These are phyloP conservation scores for Lasioglossum zephyrum DNA, from an alignment of 2,888 invertebrate genomes.

Conservation along the genomic window DNA sequence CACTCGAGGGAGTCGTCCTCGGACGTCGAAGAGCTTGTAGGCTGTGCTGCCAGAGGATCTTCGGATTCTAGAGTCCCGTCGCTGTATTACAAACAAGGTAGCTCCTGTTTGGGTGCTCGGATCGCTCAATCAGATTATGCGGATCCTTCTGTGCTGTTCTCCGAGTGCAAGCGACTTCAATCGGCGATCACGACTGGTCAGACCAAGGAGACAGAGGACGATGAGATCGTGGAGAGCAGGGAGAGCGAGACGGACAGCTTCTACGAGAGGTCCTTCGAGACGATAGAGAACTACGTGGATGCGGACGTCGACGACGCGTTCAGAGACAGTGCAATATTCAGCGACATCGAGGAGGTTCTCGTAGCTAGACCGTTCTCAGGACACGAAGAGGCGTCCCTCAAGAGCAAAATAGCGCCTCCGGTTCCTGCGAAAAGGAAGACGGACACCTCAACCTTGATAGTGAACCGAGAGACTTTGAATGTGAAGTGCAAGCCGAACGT, in stretches of 20 bases:
- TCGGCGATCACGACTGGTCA: constrained; percentile 4
- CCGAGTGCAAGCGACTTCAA: constrained; percentile 75
- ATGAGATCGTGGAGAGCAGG: constrained; percentile 49
- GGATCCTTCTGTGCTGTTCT: constrained; percentile 90
- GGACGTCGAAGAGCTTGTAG: constrained; percentile 77
- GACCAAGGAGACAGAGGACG: constrained; percentile 24
- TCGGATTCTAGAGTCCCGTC: constrained; percentile 69
- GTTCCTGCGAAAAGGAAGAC: constrained; percentile 74
- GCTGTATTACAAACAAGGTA: constrained; percentile 89
- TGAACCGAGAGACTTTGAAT: constrained; percentile 6
- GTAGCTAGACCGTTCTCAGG: constrained; percentile 50
- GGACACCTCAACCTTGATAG: constrained; percentile 26
- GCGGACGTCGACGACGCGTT: constrained; percentile 89
- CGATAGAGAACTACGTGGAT: constrained; percentile 89
- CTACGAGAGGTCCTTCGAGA: constrained; percentile 91
- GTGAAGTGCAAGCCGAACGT: constrained; percentile 72
- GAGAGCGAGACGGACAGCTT: constrained; percentile 88
- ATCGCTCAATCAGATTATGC: constrained; percentile 95
- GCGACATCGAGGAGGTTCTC: constrained; percentile 88
- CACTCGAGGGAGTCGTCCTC: constrained; percentile 77
- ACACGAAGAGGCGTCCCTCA: constrained; percentile 28
- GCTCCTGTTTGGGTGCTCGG: constrained; percentile 93
- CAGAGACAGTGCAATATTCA: constrained; percentile 93
- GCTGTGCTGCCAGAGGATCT: constrained; percentile 66
- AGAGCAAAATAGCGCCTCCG: constrained; percentile 75